Base-by-base conservation (phyloP, 2,797 vertebrate species). In the Lepilemur septentrionalis region DNA sequence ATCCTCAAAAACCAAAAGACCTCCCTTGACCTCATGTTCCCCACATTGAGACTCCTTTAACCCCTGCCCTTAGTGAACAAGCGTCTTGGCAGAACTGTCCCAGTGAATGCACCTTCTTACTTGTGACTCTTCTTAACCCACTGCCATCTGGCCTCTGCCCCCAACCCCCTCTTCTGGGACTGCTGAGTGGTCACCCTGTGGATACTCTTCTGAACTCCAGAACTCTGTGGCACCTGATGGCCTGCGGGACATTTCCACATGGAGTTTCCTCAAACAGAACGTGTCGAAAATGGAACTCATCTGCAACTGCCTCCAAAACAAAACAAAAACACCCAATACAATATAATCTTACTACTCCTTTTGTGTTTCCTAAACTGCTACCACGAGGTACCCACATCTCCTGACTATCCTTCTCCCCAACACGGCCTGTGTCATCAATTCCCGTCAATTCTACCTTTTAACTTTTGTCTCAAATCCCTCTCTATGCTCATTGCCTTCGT, bases 1-100 rank as follows among this genome's bases (percentile, higher is more conserved):
- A 61, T 32, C 30, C 73, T 89, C 25, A 72, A 55, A 97, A 80
- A 72, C 11, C 91, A 55, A 48, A 83, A 89, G 35, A 83, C 32
- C 22, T 78, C 67, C 35, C 17, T 73, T 46, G 72, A 35, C 32
- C 55, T 41, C 25, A 41, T 5, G 15, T 48, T 52, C 70, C 2
- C 69, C 35, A 32, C 32, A 17, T 65, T 4, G 8, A 91, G 69
- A 85, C 13, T 46, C 57, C n/a, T n/a, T 72, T 55, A 32, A 63
- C 50, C 52, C 43, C 57, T 72, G 55, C 13, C 55, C 52, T 79
- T 61, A 35, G 4, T 5, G 28, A 59, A 75, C 25, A 55, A 67
- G 48, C 6, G n/a, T 63, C 55, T 82, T 72, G 22, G 52, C n/a
- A 81, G 55, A 89, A 79, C 30, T 30, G 23, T 52, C 32, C 38